Conservation (phyloP, 2,113 vertebrate species). For the Dipodomys stephensi region DNA sequence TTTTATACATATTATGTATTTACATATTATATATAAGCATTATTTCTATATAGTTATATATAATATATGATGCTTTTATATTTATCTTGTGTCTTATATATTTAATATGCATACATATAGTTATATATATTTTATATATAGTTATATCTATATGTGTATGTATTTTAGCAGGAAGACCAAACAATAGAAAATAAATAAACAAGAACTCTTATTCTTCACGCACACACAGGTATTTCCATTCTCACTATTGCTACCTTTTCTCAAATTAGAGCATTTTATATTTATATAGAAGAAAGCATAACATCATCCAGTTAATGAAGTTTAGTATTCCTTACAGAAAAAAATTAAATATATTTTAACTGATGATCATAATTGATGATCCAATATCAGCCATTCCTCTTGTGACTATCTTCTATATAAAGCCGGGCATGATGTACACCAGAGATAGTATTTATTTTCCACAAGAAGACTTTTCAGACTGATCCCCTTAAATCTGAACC, state of each 20-base stretch:
- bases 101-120: too few species aligned
- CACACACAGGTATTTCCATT: neutral
- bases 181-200: too few species aligned
- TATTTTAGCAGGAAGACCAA: too few species aligned
- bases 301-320: neutral
- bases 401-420: neutral
- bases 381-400: neutral
- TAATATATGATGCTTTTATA: too few species aligned
- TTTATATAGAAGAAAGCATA: neutral
- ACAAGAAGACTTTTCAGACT: neutral
- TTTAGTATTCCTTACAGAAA: neutral
- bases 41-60: too few species aligned
- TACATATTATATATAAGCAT: too few species aligned
- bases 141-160: too few species aligned
- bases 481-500: neutral
- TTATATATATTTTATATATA: too few species aligned
- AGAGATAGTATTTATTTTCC: neutral
- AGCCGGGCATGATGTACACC: neutral
- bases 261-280: slow-evolving; percentile 39
- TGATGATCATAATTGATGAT: neutral
- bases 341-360: neutral
- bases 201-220: too few species aligned
- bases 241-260: neutral
- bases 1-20: too few species aligned
- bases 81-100: too few species aligned